These are phyloP conservation scores for Elaeidobius kamerunicus DNA, from an alignment of 2,888 invertebrate species.

Conservation along the genomic window DNA sequence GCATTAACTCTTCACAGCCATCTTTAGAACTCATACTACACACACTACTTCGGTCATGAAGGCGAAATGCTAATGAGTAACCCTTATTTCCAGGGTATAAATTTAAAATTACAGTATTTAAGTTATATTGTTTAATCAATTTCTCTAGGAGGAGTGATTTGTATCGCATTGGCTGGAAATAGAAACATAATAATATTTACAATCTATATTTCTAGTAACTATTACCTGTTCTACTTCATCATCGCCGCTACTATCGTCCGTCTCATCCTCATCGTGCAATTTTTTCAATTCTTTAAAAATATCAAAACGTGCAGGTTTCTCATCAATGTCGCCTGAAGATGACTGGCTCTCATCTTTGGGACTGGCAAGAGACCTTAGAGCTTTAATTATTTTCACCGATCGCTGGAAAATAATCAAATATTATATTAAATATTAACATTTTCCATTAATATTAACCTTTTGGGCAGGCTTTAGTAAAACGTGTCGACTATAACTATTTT, in stretches of 20 bases:
- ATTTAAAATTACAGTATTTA: conserved; percentile 87
- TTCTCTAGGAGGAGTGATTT: conserved; percentile 78
- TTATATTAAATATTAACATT: too few species aligned
- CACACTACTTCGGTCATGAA: conserved; percentile 29
- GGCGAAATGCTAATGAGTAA: conserved; percentile 60
- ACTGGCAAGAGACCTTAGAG: conserved; percentile 16
- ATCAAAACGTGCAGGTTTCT: conserved; percentile 39
- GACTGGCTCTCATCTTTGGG: conserved; percentile 19
- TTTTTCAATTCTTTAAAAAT: conserved; percentile 49
- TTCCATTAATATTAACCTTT: too few species aligned
- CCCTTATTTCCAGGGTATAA: conserved; percentile 91
- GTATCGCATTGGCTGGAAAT: conserved; percentile 57
- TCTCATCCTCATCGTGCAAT: conserved; percentile 46
- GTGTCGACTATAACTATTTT: too few species aligned
- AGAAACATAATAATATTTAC: not conserved
- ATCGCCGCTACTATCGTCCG: conserved; percentile 10
- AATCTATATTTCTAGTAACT: too few species aligned
- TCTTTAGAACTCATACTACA: conserved; percentile 25
- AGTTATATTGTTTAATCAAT: conserved; percentile 77
- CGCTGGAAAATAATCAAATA: too few species aligned
- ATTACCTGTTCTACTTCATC: conserved; percentile 26
- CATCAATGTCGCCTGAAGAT: not conserved
- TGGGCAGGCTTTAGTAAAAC: too few species aligned
- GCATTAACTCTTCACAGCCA: conserved; percentile 63
- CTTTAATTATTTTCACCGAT: conserved; percentile 26